phyloP scores from a whole-genome alignment of 2,113 vertebrate genomes.

The Gobiocypris rarus region DNA sequence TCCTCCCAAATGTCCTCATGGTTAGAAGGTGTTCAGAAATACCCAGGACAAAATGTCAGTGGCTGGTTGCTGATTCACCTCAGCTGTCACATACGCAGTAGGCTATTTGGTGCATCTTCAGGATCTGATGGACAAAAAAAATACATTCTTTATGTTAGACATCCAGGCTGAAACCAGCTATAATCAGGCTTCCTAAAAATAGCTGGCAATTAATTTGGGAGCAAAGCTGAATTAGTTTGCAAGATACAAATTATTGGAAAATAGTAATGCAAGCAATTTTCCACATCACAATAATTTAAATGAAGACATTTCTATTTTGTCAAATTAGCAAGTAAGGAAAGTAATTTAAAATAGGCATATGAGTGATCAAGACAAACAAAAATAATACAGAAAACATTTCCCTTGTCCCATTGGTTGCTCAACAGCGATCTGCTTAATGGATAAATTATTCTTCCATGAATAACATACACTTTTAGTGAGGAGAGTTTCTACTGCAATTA shows the following conservation, averaged over 20 bases:
- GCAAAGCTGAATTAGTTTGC: conserved; percentile 18
- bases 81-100: conserved; percentile 1
- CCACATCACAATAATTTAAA: neutral
- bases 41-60: conserved; percentile 34
- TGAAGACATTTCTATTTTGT: neutral
- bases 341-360: neutral
- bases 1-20: neutral
- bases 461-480: neutral
- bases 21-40: conserved; percentile 3
- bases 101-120: conserved; percentile 26
- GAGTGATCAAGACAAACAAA: neutral
- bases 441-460: conserved; percentile 1
- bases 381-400: neutral
- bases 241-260: neutral
- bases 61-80: conserved; percentile 14
- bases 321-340: conserved; percentile 1
- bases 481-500: neutral
- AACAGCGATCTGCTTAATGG: conserved; percentile 16
- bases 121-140: conserved; percentile 37
- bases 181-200: conserved; percentile 2
- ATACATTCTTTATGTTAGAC: neutral
- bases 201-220: conserved; percentile 27
- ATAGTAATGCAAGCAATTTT: conserved; percentile 4
- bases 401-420: conserved; percentile 20
- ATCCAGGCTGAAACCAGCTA: neutral